Conservation (phyloP, 1,140 invertebrate genomes). For the Drosophila biarmipes region DNA sequence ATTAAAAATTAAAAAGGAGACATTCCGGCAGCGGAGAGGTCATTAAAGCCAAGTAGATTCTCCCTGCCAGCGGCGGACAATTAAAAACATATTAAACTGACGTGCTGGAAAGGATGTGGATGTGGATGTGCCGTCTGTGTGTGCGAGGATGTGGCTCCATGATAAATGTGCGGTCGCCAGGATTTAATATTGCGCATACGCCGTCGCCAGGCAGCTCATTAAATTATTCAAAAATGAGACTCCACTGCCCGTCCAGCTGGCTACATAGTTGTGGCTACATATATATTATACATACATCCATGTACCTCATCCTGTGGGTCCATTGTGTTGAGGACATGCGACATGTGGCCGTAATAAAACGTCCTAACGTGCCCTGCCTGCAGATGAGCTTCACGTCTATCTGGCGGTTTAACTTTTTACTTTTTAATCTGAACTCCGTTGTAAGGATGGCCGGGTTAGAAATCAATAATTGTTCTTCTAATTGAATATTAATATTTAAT, state of each 20-base stretch:
- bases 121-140: constrained; percentile 9
- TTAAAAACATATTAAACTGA: constrained; percentile 75
- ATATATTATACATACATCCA: not conserved
- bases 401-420: not conserved
- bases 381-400: constrained; percentile 26
- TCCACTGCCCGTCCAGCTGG: constrained; percentile 16
- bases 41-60: constrained; percentile 60
- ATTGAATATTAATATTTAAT: constrained; percentile 78
- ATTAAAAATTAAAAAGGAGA: constrained; percentile 64
- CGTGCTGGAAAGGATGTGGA: constrained; percentile 17
- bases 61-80: constrained; percentile 57
- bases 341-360: constrained; percentile 70
- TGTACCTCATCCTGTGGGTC: constrained; percentile 1
- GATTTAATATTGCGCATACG: constrained; percentile 62
- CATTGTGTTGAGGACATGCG: constrained; percentile 45
- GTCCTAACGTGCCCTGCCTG: constrained; percentile 52
- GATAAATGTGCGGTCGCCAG: constrained; percentile 71
- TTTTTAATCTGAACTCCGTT: constrained; percentile 12
- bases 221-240: constrained; percentile 66
- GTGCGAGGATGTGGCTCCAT: constrained; percentile 36
- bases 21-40: constrained; percentile 26
- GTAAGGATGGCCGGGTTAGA: not conserved
- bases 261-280: constrained; percentile 33
- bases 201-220: constrained; percentile 56
- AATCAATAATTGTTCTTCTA: constrained; percentile 65